phyloP scores from a whole-genome alignment of 2,113 vertebrate genomes.

The Corythornis madagascariensis region DNA sequence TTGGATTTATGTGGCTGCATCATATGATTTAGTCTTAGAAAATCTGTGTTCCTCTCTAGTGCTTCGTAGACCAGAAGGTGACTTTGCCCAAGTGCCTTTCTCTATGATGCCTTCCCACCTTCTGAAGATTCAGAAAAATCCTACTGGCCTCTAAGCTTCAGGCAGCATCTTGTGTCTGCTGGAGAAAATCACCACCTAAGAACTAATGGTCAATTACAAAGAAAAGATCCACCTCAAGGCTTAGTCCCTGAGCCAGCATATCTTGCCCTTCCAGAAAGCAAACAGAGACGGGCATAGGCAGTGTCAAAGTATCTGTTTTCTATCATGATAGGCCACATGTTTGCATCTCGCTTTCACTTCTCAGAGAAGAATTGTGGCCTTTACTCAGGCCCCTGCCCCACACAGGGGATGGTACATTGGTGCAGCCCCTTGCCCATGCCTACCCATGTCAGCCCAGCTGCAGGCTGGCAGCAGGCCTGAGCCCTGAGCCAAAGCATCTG shows the following conservation, averaged over 20 bases:
- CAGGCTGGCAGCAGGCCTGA: neutral
- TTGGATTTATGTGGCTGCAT: neutral
- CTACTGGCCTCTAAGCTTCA: neutral
- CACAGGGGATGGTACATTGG: accelerated
- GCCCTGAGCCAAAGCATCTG: neutral
- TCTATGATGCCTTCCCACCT: neutral
- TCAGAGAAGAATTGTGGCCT: neutral
- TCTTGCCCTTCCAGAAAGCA: neutral
- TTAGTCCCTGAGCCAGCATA: neutral
- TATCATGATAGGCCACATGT: neutral
- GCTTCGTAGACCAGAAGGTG: neutral
- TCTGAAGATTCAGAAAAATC: neutral
- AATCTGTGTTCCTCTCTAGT: neutral
- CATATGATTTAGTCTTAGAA: neutral
- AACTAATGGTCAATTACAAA: neutral
- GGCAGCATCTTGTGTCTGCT: neutral
- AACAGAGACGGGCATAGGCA: neutral
- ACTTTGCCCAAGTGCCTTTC: neutral
- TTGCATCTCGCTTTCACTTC: neutral
- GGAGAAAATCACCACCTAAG: neutral
- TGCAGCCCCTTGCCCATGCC: neutral
- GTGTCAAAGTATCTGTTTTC: neutral
- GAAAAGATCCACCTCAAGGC: neutral
- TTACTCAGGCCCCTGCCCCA: neutral
- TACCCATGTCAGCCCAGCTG: neutral